Evolutionary conservation across 2,797 vertebrate species (phyloP).

Genomic region (Lutjanus argentimaculatus): DNA sequence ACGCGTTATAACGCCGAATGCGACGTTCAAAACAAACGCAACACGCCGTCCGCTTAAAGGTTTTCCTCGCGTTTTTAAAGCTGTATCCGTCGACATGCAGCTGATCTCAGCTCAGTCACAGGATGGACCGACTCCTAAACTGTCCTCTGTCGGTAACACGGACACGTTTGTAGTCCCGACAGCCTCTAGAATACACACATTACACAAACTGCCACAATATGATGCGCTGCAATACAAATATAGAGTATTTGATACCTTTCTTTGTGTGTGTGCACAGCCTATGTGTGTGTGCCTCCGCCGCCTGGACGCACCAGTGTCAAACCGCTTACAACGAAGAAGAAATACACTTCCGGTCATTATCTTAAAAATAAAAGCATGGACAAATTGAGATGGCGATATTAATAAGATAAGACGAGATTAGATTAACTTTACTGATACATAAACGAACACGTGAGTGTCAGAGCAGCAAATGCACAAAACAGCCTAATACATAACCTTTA

Average conservation of each 20-base stretch:
- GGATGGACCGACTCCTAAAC: constrained; percentile 66
- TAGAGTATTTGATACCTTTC: constrained; percentile 84
- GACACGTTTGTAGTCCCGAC: background rate
- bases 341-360: constrained; percentile 51
- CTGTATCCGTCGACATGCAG: constrained; percentile 74
- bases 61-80: constrained; percentile 42
- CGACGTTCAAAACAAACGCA: background rate
- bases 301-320: constrained; percentile 82
- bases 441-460: background rate
- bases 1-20: background rate
- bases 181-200: background rate
- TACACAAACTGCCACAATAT: background rate
- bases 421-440: background rate
- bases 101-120: constrained; percentile 69
- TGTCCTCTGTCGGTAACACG: constrained; percentile 29
- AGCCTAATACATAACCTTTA: background rate
- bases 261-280: constrained; percentile 88
- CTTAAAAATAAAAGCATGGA: constrained; percentile 61
- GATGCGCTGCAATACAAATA: constrained; percentile 19
- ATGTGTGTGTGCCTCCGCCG: constrained; percentile 87
- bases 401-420: background rate
- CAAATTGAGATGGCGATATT: too few species aligned
- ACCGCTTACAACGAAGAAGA: rapidly evolving
- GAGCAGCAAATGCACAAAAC: background rate
- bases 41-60: constrained; percentile 28